phyloP scores from a whole-genome alignment of 2,888 invertebrate genomes.

The Esperia sulphurella region DNA sequence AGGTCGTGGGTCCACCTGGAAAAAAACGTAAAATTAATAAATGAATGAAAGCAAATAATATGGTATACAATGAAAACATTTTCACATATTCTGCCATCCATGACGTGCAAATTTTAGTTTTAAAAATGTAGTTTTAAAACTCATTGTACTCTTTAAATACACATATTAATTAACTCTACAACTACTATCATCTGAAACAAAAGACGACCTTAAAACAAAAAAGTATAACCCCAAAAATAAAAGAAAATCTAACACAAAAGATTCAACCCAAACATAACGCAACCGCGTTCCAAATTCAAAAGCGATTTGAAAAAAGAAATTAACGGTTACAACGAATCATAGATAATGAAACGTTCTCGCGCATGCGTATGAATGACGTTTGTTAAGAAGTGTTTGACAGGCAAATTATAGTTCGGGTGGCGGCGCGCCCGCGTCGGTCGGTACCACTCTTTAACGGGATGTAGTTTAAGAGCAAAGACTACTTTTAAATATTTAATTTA shows the following conservation, averaged over 20 bases:
- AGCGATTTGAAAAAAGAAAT: constrained; percentile 30
- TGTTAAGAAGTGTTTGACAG: constrained; percentile 68
- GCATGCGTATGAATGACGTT: constrained; percentile 57
- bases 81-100: too few species aligned
- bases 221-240: background rate
- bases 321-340: constrained; percentile 45
- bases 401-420: constrained; percentile 54
- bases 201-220: background rate
- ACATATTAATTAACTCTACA: too few species aligned
- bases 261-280: background rate
- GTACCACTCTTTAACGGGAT: constrained; percentile 7
- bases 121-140: too few species aligned
- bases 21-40: too few species aligned
- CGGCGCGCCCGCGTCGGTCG: constrained; percentile 22
- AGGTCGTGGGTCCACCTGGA: too few species aligned
- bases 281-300: constrained; percentile 3
- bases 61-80: too few species aligned
- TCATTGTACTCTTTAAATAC: too few species aligned
- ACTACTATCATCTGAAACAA: background rate
- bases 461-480: constrained; percentile 1
- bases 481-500: too few species aligned
- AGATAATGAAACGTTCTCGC: constrained; percentile 58
- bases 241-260: constrained; percentile 1
- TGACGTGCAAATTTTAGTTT: too few species aligned
- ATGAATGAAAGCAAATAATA: too few species aligned